Evolutionary conservation across 2,113 vertebrate species (phyloP), one percentile per base, ranked within the genome.

Genomic region (Acanthochromis polyacanthus): DNA sequence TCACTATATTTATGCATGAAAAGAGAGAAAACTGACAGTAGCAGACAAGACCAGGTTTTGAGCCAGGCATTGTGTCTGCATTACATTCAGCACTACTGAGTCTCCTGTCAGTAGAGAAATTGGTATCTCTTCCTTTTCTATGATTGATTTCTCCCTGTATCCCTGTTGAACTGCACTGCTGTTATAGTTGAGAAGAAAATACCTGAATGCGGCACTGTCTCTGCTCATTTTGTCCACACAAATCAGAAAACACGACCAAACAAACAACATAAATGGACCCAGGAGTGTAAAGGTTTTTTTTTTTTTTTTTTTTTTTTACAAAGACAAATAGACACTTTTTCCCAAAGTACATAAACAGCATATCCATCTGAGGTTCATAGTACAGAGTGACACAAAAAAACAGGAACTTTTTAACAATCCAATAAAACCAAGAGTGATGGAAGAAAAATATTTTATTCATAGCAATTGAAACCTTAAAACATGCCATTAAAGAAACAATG

Each of bases 61-160:
- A 36, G 62, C 6, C 19, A 20, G 36, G 12, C 60, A 65, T 40
- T 50, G 43, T 62, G 28, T 61, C 56, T 57, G 72, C 38, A 68
- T 64, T 36, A 38, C 51, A 81, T 68, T 63, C 51, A 53, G 57
- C 19, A 50, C 57, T n/a, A 17, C 40, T 50, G 50, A 68, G 30
- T 28, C 36, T 52, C 62, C 17, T 58, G 38, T 71, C 51, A 51
- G 45, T 36, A 22, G 51, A 68, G 43, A 68, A 52, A 67, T 59
- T 59, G 56, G 40, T 70, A 51, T 73, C n/a, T 66, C 59, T 58
- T 83, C 14, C 19, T 28, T 65, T 20, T 62, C 40, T 46, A n/a
- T 71, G 77, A 83, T 70, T 78, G 77, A 81, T 71, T 80, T 69
- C 55, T 30, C 59, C 17, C 48, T 45, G 64, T 40, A 23, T 77